Conservation (phyloP, 2,113 vertebrate species). For the Monarcha castaneiventris region DNA sequence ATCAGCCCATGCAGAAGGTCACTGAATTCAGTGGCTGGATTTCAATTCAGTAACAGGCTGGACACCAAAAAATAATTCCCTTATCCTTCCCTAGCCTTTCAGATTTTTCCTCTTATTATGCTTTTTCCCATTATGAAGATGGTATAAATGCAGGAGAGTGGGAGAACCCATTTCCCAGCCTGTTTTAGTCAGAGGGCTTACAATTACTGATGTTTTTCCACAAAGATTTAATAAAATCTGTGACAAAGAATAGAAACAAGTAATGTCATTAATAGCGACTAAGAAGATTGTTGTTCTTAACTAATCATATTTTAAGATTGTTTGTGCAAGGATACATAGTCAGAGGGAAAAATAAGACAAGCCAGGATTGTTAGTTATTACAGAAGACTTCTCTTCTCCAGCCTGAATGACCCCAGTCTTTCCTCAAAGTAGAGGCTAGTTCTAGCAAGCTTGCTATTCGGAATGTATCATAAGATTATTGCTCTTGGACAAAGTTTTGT, state of each 20-base stretch:
- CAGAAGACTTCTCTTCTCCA: background rate
- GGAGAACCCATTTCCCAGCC: background rate
- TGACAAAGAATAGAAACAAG: background rate
- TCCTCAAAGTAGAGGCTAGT: background rate
- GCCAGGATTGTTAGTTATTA: background rate
- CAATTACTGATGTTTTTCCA: background rate
- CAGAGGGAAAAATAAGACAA: background rate
- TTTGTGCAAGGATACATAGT: background rate
- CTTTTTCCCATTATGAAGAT: background rate
- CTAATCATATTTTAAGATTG: conserved; percentile 11
- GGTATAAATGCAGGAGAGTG: background rate
- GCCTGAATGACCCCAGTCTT: background rate
- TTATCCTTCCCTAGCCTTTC: background rate
- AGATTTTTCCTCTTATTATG: background rate
- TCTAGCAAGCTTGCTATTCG: background rate
- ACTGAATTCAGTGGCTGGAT: background rate
- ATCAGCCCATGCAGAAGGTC: background rate
- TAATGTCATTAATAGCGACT: background rate
- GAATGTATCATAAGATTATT: background rate
- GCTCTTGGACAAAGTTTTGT: background rate
- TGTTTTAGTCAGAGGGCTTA: background rate
- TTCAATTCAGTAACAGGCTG: background rate
- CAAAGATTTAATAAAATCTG: conserved; percentile 18
- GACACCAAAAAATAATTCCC: background rate
- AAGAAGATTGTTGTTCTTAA: background rate